Base-by-base conservation (phyloP, 2,888 invertebrate species). In the Rhopalosiphum nymphaeae region DNA sequence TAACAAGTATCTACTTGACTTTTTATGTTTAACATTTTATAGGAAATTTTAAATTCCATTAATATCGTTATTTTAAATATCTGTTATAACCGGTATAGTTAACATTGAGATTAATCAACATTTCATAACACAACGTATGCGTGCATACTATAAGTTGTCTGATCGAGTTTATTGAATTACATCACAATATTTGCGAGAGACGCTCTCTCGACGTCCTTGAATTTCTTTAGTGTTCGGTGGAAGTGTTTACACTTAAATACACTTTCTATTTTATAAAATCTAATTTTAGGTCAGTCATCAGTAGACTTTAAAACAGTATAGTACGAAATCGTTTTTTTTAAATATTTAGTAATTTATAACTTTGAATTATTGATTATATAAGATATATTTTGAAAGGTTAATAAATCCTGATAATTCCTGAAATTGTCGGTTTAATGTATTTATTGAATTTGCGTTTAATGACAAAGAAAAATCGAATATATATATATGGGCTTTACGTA, bases 151-250 rank as follows among this genome's bases (percentile, higher is more conserved):
- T 44, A 78, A 93, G 90, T 67, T 67, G 94, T 87, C 49, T 44
- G 91, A 86, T 94, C 91, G 94, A 91, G 91, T 86, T 94, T 78
- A 91, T 49, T 84, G n/a, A 49, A n/a, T 94, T 91, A 9, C 90
- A 78, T 78, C 36, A 46, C 44, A 94, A 94, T 88, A 88, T 42
- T 53, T 25, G 88, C 36, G 87, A 87, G 87, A 92, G 78, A 53
- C 78, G 61, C 92, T 67, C 67, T 53, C 88, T 78, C 88, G 53
- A 78, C 44, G 89, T 53, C 92, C 92, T 93, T 89, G 92, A 88
- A 92, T 87, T 91, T 91, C 61, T 91, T 92, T 67, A 36, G 36
- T 29, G 61, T 49, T 67, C 2, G 42, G 49, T 67, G 67, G 57
- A 49, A 92, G 36, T 92, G 92, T 88, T 92, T 67, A 67, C 87